A percentile compares a stretch with the other conserved stretches of the same genome.
These are phyloP conservation scores for Chrysomela aeneicollis DNA, from an alignment of 2,888 invertebrate species.

Conservation along the genomic window DNA sequence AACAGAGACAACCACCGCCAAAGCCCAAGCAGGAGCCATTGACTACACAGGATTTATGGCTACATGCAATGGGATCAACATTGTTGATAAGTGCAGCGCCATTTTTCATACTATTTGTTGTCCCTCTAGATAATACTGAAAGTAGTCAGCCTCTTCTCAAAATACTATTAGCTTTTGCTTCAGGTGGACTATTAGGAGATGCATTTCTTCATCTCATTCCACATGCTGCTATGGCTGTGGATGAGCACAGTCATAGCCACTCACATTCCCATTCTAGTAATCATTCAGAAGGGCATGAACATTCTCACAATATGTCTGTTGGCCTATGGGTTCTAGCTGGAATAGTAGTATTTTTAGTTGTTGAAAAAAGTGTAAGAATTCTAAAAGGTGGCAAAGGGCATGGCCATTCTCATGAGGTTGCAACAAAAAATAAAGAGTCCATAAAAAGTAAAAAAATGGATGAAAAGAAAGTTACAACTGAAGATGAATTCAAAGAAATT, in stretches of 20 bases:
- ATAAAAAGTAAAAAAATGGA: neutral
- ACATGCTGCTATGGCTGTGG: constrained; percentile 80
- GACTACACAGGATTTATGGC: constrained; percentile 66
- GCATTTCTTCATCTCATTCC: constrained; percentile 99
- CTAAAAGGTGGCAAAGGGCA: constrained; percentile 85
- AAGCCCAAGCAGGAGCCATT: constrained; percentile 35
- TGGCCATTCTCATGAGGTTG: constrained; percentile 63
- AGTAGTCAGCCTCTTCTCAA: constrained; percentile 89
- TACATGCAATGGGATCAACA: constrained; percentile 89
- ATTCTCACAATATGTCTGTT: constrained; percentile 84
- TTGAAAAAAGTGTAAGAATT: constrained; percentile 91
- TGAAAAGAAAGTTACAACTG: neutral
- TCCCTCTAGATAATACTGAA: constrained; percentile 87
- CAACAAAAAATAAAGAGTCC: neutral
- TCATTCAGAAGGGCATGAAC: constrained; percentile 65
- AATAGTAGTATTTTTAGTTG: constrained; percentile 88
- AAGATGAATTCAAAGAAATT: constrained; percentile 57
- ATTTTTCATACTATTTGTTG: constrained; percentile 89
- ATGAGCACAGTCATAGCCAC: constrained; percentile 48
- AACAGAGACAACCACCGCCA: constrained; percentile 20
- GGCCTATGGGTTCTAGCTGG: constrained; percentile 95
- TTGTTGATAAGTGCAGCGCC: constrained; percentile 94
- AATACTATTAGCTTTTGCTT: constrained; percentile 90
- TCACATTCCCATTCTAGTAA: constrained; percentile 64
- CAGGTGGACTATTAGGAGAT: constrained; percentile 95